Evolutionary conservation across 2,113 vertebrate species (phyloP).

Genomic region (Gavia stellata): DNA sequence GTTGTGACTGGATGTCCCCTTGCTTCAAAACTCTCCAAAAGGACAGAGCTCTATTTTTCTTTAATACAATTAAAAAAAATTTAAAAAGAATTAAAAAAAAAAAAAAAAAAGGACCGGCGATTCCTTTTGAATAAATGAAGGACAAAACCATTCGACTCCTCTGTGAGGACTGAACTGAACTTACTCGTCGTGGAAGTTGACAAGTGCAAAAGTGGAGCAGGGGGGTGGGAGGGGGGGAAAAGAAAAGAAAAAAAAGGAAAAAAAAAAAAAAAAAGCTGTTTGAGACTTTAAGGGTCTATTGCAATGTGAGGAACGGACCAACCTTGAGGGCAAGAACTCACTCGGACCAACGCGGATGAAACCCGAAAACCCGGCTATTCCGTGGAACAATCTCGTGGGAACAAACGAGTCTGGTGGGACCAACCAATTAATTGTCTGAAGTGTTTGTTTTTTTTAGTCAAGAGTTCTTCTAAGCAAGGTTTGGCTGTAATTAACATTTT

Average conservation of each 20-base stretch:
- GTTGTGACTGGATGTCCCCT: neutral
- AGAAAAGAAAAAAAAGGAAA: no score
- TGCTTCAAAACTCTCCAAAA: slow-evolving; percentile 5
- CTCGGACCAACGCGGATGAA: slow-evolving; percentile 25
- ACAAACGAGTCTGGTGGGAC: slow-evolving; percentile 36
- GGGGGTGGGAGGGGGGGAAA: neutral
- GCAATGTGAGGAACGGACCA: slow-evolving; percentile 64
- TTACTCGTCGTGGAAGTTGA: neutral
- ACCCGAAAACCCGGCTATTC: neutral
- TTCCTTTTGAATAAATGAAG: slow-evolving; percentile 59
- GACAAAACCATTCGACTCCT: slow-evolving; percentile 68
- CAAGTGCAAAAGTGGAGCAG: neutral
- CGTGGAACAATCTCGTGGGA: neutral
- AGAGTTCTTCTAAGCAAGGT: slow-evolving; percentile 67
- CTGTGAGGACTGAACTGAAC: slow-evolving; percentile 71
- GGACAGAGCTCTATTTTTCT: slow-evolving; percentile 37
- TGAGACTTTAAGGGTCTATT: slow-evolving; percentile 10
- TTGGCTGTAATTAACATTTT: slow-evolving; percentile 74
- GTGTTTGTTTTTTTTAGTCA: slow-evolving; percentile 26
- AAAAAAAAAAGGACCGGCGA: neutral
- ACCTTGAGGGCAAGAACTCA: slow-evolving; percentile 52
- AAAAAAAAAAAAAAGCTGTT: neutral
- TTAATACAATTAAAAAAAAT: neutral
- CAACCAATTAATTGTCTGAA: slow-evolving; percentile 52
- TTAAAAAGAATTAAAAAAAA: neutral